These are phyloP conservation scores for Aspiorhynchus laticeps DNA, from an alignment of 2,113 vertebrate species.

Conservation along the genomic window DNA sequence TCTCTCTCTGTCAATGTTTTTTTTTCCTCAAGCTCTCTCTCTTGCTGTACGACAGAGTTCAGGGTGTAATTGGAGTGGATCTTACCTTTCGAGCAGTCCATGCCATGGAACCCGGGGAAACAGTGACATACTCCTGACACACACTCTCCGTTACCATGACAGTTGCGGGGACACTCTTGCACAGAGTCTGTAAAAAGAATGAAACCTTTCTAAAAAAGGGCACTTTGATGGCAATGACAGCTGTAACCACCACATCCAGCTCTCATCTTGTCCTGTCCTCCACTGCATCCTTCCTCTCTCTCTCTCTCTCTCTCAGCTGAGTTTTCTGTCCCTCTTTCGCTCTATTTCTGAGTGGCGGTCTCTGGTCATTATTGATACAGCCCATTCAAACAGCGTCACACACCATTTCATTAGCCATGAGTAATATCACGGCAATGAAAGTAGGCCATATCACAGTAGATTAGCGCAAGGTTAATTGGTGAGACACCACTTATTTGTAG, in stretches of 20 bases:
- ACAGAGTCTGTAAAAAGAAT: conserved; percentile 87
- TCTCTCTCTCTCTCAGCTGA: neutral
- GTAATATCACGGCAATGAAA: conserved; percentile 44
- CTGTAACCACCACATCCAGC: conserved; percentile 24
- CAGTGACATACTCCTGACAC: conserved; percentile 97
- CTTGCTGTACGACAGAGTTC: conserved; percentile 26
- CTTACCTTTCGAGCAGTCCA: conserved; percentile 98
- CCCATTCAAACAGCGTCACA: conserved; percentile 50
- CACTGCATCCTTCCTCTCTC: neutral
- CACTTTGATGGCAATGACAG: conserved; percentile 38
- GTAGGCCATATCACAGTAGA: conserved; percentile 54
- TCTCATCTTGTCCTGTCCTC: neutral
- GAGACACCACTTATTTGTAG: conserved; percentile 53
- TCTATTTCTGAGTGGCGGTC: neutral
- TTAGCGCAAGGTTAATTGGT: conserved; percentile 61
- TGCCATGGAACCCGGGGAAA: conserved; percentile 96
- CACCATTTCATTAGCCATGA: conserved; percentile 60
- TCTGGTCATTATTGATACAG: conserved; percentile 59
- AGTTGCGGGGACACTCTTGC: conserved; percentile 96
- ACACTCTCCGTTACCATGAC: conserved; percentile 97
- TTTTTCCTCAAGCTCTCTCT: neutral
- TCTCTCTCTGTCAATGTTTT: neutral
- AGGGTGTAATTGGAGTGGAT: conserved; percentile 50
- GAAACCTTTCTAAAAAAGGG: conserved; percentile 44
- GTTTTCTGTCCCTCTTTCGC: conserved; percentile 7